phyloP scores from a whole-genome alignment of 2,797 vertebrate species.

The Sebastes jordani region DNA sequence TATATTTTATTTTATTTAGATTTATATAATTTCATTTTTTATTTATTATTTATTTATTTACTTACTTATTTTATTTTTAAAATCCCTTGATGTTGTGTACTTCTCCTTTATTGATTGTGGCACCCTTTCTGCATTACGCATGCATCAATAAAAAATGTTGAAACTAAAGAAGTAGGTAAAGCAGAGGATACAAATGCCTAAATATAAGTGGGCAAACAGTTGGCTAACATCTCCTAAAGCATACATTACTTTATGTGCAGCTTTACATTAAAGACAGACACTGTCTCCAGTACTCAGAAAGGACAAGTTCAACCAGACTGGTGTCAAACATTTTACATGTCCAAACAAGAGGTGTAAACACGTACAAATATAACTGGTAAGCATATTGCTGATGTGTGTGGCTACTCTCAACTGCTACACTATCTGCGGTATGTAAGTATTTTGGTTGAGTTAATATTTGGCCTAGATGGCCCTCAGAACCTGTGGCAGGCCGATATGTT shows the following conservation, averaged over 20 bases:
- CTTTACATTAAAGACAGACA: background rate
- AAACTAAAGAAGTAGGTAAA: background rate
- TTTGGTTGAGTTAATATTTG: conserved; percentile 48
- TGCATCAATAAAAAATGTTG: too few species aligned
- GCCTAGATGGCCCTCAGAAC: conserved; percentile 36
- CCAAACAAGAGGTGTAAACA: conserved; percentile 4
- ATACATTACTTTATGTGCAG: background rate
- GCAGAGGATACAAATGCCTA: background rate
- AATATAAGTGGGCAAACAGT: background rate
- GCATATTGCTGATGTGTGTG: background rate
- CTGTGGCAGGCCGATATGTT: conserved; percentile 62
- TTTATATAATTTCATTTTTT: too few species aligned
- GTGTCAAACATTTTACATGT: background rate
- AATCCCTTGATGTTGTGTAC: too few species aligned
- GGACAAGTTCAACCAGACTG: background rate
- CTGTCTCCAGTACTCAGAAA: background rate
- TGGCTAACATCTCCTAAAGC: background rate
- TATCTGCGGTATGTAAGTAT: conserved; percentile 7
- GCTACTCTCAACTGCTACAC: conserved; percentile 20
- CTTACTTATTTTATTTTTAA: too few species aligned
- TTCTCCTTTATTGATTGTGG: too few species aligned
- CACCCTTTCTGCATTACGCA: too few species aligned
- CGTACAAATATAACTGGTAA: background rate
- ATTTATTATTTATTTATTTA: too few species aligned
- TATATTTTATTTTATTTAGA: too few species aligned